Conservation (phyloP, 2,888 invertebrate genomes). For the Amorpha juglandis region DNA sequence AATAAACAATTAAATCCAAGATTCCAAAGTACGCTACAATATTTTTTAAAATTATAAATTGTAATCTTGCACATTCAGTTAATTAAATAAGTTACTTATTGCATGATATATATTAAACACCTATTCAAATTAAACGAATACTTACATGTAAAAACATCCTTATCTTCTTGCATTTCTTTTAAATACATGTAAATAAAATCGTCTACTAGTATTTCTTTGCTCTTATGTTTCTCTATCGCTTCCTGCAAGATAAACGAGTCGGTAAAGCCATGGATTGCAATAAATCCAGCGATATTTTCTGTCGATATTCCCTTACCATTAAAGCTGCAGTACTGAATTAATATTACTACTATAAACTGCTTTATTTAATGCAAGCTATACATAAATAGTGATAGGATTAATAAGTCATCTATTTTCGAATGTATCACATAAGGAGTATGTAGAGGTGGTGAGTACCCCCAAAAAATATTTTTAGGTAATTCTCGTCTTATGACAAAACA, state of each 20-base stretch:
- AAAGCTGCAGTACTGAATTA: too few relatives aligned
- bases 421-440: neutral
- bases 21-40: too few relatives aligned
- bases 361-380: neutral
- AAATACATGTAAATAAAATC: slow-evolving; percentile 88
- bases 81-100: too few relatives aligned
- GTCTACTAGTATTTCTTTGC: slow-evolving; percentile 57
- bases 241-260: slow-evolving; percentile 62
- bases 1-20: too few relatives aligned
- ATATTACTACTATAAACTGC: neutral
- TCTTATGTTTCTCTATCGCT: slow-evolving; percentile 81
- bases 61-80: too few relatives aligned
- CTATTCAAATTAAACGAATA: slow-evolving; percentile 12
- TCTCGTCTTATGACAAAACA: too few relatives aligned
- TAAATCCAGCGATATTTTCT: neutral
- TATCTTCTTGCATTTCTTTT: slow-evolving; percentile 77
- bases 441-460: too few relatives aligned
- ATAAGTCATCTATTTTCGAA: neutral
- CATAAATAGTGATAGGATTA: neutral
- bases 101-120: too few relatives aligned
- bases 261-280: slow-evolving; percentile 11
- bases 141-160: slow-evolving; percentile 65
- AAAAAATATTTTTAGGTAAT: too few relatives aligned
- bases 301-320: neutral
- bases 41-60: too few relatives aligned